Conservation (phyloP, 2,888 invertebrate species). For the Caenorhabditis japonica region DNA sequence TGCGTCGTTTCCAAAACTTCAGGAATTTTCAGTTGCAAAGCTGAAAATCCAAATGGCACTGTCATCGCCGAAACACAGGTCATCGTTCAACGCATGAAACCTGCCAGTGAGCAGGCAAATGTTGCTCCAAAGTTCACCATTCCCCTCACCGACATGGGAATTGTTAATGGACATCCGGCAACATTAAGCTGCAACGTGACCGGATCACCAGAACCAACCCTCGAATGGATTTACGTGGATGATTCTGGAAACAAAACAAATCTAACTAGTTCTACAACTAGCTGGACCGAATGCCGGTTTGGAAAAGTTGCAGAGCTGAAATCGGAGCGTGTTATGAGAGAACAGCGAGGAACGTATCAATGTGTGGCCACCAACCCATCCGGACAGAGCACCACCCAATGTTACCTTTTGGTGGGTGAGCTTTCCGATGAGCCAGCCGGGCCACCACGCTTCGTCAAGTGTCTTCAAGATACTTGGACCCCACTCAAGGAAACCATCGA, state of each 20-base stretch:
- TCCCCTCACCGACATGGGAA: conserved; percentile 65
- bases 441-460: conserved; percentile 72
- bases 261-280: conserved; percentile 50
- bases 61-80: conserved; percentile 65
- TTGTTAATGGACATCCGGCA: conserved; percentile 65
- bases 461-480: conserved; percentile 72
- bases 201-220: conserved; percentile 65
- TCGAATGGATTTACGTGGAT: conserved; percentile 69
- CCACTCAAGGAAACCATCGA: conserved; percentile 64
- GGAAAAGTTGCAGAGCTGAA: conserved; percentile 66
- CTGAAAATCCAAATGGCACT: conserved; percentile 78
- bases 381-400: conserved; percentile 65
- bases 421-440: conserved; percentile 66
- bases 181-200: conserved; percentile 66
- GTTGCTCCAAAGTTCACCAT: conserved; percentile 63
- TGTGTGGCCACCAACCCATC: conserved; percentile 69
- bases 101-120: conserved; percentile 19
- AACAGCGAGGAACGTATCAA: conserved; percentile 69
- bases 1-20: conserved; percentile 74
- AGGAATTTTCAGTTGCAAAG: conserved; percentile 79
- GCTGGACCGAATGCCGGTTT: conserved; percentile 68
- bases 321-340: conserved; percentile 61
- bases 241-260: conserved; percentile 59
- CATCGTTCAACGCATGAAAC: conserved; percentile 55
- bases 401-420: conserved; percentile 70